Base-by-base conservation (phyloP, 2,888 invertebrate species). In the Dione vanillae region DNA sequence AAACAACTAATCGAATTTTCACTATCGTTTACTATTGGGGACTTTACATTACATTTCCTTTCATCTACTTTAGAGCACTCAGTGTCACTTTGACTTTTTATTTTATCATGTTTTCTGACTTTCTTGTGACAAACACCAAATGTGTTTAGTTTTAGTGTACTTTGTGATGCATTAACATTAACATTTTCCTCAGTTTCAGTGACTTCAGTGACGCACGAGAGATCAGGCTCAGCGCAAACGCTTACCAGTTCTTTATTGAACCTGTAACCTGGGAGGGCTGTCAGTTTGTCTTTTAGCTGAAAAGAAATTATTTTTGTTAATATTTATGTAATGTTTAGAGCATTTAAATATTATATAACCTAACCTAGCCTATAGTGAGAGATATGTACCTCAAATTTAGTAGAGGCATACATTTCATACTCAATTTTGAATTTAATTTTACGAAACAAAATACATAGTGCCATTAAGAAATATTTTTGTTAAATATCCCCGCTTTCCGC, bases 261-360 rank as follows among this genome's bases (percentile, higher is more conserved):
- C 62, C 62, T 74, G 61, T 78, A 80, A 2, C 74, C 75, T 6
- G 91, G 87, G 45, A 89, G 78, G 1, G 82, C 82, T 37, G 81
- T 81, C 75, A 91, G 70, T 73, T 83, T 91, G 27, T 88, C 88
- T 35, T 82, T 86, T 2, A 91, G 83, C 92, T 92, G 86, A 62
- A 54, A 12, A 49, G 0, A 7, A n/a, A 49, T n/a, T 9, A 51
- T 35, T 16, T 16, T 3, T n/a, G 2, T n/a, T n/a, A 45, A 5
- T 45, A n/a, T n/a, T 11, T 43, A 27, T 43, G 2, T 6, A 14
- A 10, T 43, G n/a, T 27, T 43, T 10, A 3, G n/a, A 35, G 0
- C 35, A n/a, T n/a, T 35, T 35, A 41, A 20, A 59, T 16, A 58
- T 19, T n/a, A n/a, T n/a, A n/a, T n/a, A n/a, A n/a, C n/a, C n/a